Evolutionary conservation across 2,113 vertebrate genomes (phyloP), one percentile per base, ranked within the genome.

Genomic region (Potamarius usumacintae): DNA sequence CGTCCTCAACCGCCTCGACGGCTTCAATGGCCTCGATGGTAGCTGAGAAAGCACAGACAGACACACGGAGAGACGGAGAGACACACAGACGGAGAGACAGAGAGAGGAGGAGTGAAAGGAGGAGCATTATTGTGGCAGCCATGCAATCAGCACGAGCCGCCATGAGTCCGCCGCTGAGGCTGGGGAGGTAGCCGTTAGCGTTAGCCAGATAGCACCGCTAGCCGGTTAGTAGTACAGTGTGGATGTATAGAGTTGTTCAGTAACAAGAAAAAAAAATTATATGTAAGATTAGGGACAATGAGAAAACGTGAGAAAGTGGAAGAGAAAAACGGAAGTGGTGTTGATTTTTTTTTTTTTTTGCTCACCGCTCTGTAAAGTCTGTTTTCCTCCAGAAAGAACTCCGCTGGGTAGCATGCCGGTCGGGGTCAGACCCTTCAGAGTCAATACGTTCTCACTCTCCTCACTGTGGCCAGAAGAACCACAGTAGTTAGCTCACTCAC

Each of bases 371-470:
- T 96, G 95, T 90, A 96, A 93, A 84, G 96, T 96, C 93, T 96
- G 95, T 84, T 96, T 96, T 84, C 96, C 96, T 84, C 96, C 96
- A 82, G 96, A 94, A 76, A 96, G 91, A 42, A 96, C 96, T 85
- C 96, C 96, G 14, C 95, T 96, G 83, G 96, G 96, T 91, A 96
- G 91, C 96, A 96, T 96, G 86, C 96, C 96, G 20, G 96, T 96
- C 0, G 96, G 96, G 55, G 96, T 96, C 91, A 96, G 89, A 10
- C 96, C 96, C 91, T 96, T 96, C 88, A 96, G 94, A 82, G 96
- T 96, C 93, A 96, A 91, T 87, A 96, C 96, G 57, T 96, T 96
- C 94, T 96, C 96, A 88, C 96, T 96, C 90, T 96, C 96, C 94
- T 96, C 96, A 91, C 96, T 96, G 92, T 17, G 0, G 14, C 1